A percentile compares a stretch with the other conserved stretches of the same genome.
phyloP scores from a whole-genome alignment of 2,888 invertebrate genomes.

The Rhamphomyia laevipes region DNA sequence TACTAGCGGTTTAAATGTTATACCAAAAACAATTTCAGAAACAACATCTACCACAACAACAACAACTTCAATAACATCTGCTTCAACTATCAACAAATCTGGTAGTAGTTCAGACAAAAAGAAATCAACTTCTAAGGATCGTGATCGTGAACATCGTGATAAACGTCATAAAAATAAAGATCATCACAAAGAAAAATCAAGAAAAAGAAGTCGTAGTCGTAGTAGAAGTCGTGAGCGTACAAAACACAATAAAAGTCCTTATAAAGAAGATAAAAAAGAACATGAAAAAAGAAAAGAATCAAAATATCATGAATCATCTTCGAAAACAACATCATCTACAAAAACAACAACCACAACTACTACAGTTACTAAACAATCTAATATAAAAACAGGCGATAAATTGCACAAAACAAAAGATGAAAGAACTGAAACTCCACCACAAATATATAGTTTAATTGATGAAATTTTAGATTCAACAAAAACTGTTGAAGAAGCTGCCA shows the following conservation, averaged over 20 bases:
- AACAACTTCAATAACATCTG: neutral
- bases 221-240: conserved; percentile 28
- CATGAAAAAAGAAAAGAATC: conserved; percentile 15
- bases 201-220: conserved; percentile 27
- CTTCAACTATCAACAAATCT: neutral
- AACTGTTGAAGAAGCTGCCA: conserved; percentile 34
- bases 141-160: conserved; percentile 22
- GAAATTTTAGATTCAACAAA: conserved; percentile 34
- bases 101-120: conserved; percentile 18
- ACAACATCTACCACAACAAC: neutral
- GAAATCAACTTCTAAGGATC: conserved; percentile 14
- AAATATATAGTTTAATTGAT: conserved; percentile 31
- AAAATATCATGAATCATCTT: neutral
- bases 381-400: conserved; percentile 17
- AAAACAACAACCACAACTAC: neutral
- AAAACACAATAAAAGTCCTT: conserved; percentile 27
- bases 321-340: neutral
- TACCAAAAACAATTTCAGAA: neutral
- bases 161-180: conserved; percentile 29
- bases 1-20: no score
- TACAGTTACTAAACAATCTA: neutral
- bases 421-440: conserved; percentile 18
- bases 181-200: conserved; percentile 23
- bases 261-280: conserved; percentile 17
- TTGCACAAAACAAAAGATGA: conserved; percentile 16